A percentile compares a stretch with the other conserved stretches of the same genome.
These are phyloP conservation scores for Oryzaephilus surinamensis DNA, from an alignment of 1,140 invertebrate species.

Conservation along the genomic window DNA sequence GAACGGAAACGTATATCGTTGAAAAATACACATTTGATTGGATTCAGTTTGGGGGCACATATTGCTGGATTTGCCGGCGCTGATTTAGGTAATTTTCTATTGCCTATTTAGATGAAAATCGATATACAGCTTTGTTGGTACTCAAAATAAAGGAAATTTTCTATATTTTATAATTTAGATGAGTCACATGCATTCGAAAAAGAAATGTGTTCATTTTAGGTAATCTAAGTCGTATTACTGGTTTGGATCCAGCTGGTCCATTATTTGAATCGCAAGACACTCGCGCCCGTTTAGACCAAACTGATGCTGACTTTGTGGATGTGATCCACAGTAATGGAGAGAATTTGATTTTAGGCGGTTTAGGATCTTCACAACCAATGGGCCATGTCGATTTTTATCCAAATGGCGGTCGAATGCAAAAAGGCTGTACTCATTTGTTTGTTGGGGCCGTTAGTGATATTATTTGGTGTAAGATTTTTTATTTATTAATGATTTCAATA, in stretches of 20 bases:
- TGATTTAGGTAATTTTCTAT: slow-evolving; percentile 58
- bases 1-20: slow-evolving; percentile 48
- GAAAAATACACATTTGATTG: slow-evolving; percentile 75
- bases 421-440: slow-evolving; percentile 70
- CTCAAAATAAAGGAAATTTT: no score
- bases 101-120: no score
- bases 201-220: no score
- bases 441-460: slow-evolving; percentile 84
- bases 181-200: no score
- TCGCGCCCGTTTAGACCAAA: slow-evolving; percentile 65
- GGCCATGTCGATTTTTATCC: slow-evolving; percentile 89
- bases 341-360: slow-evolving; percentile 70
- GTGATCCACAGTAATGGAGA: slow-evolving; percentile 92
- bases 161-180: no score
- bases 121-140: no score
- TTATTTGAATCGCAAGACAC: slow-evolving; percentile 80
- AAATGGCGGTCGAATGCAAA: slow-evolving; percentile 82
- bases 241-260: slow-evolving; percentile 82
- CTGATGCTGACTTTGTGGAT: slow-evolving; percentile 85
- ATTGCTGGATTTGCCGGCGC: slow-evolving; percentile 88
- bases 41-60: slow-evolving; percentile 84
- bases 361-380: slow-evolving; percentile 77
- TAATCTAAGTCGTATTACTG: slow-evolving; percentile 77
- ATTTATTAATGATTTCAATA: no score
- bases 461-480: slow-evolving; percentile 64